phyloP scores from a whole-genome alignment of 2,888 invertebrate species.

The Hypsopygia costalis region DNA sequence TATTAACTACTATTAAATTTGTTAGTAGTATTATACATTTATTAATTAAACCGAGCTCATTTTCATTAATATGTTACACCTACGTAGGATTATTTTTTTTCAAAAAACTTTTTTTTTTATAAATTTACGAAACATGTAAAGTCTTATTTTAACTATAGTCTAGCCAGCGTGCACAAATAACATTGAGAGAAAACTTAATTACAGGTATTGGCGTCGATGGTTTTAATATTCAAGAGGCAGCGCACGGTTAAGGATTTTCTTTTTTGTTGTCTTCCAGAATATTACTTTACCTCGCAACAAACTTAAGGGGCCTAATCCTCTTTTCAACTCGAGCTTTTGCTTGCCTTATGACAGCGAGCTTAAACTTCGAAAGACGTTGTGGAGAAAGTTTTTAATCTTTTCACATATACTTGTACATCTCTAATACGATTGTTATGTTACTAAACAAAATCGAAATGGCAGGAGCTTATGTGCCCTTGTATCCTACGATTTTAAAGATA shows the following conservation, averaged over 20 bases:
- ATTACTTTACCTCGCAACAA: conserved; percentile 70
- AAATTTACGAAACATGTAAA: too few species aligned
- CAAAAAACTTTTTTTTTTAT: too few species aligned
- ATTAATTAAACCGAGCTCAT: too few species aligned
- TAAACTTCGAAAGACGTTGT: conserved; percentile 55
- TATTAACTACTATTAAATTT: too few species aligned
- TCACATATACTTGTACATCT: conserved; percentile 43
- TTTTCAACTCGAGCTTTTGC: conserved; percentile 69
- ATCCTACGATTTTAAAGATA: conserved; percentile 15
- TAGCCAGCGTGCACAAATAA: conserved; percentile 17
- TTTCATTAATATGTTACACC: too few species aligned
- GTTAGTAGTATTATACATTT: too few species aligned
- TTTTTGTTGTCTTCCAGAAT: conserved; percentile 60
- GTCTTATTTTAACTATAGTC: too few species aligned
- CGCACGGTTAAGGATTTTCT: conserved; percentile 46
- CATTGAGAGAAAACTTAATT: conserved; percentile 38
- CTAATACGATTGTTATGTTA: conserved; percentile 14
- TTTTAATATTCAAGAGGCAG: conserved; percentile 54
- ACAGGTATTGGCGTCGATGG: conserved; percentile 35
- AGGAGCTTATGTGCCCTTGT: too few species aligned
- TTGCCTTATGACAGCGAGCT: conserved; percentile 71
- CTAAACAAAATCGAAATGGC: too few species aligned
- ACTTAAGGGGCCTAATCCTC: conserved; percentile 73
- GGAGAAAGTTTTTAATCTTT: conserved; percentile 66
- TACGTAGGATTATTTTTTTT: too few species aligned